Base-by-base conservation (phyloP, 2,113 vertebrate genomes). In the Galeopterus variegatus region DNA sequence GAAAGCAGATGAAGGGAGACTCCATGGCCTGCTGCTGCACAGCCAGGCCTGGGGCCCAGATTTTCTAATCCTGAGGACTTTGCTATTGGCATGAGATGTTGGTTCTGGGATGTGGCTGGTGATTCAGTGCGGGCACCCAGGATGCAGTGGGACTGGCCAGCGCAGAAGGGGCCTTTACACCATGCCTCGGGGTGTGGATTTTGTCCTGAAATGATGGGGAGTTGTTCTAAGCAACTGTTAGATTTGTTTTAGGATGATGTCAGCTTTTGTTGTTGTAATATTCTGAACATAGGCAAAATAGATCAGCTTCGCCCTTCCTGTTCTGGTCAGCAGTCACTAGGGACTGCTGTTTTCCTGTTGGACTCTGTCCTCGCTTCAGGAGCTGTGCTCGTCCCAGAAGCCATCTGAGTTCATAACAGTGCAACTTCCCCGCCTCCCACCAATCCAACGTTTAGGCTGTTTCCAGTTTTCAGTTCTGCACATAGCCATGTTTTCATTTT, bases 21-120 rank as follows among this genome's bases (percentile, higher is more conserved):
- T 0, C 13, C 2, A 0, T 1, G 52, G 15, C 83, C 45, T 19
- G 36, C 62, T 23, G 21, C 26, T 60, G 23, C 24, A 0, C 2
- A 52, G 33, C 28, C 17, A 7, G n/a, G 50, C 62, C 33, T 14
- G 50, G 73, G 28, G 31, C n/a, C 24, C 6, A 8, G 23, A 1
- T 31, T 10, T 69, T 48, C 50, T 24, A 73, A 80, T 45, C 75
- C 76, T 12, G 14, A 41, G 76, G n/a, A 19, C 1, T 65, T 45
- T 9, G 76, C 33, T 26, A 0, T 14, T 19, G 45, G 45, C 23
- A 31, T 36, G 19, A 33, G 45, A 15, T 11, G 58, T 28, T 41
- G 41, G 3, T 41, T 41, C 31, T 36, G 19, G 33, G 45, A 15
- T 11, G 58, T 28, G 75, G 48, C 48, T 31, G 26, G 45, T 54